phyloP scores from a whole-genome alignment of 2,113 vertebrate species.

The Bufo bufo region DNA sequence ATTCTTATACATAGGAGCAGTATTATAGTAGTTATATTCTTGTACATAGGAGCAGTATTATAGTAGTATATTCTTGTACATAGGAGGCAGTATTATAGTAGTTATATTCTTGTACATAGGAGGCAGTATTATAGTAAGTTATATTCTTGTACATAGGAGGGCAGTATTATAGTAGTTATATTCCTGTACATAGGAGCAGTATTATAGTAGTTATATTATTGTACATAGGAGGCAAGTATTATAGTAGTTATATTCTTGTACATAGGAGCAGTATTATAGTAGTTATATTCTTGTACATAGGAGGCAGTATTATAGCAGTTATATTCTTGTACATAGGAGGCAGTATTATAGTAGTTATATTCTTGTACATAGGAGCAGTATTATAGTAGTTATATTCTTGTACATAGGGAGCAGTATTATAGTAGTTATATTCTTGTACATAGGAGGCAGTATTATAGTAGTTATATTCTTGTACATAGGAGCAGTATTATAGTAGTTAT shows the following conservation, averaged over 20 bases:
- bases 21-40: slow-evolving; percentile 25
- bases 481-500: background rate
- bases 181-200: too few species aligned
- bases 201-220: too few species aligned
- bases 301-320: background rate
- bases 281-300: slow-evolving; percentile 13
- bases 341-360: slow-evolving; percentile 4
- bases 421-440: background rate
- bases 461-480: background rate
- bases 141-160: slow-evolving; percentile 15
- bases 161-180: too few species aligned
- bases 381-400: slow-evolving; percentile 11
- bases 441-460: slow-evolving; percentile 3
- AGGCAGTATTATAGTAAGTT: slow-evolving; percentile 11
- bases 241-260: slow-evolving; percentile 21
- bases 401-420: background rate
- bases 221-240: too few species aligned
- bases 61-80: too few species aligned
- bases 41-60: background rate
- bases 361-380: background rate
- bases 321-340: slow-evolving; percentile 4
- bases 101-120: slow-evolving; percentile 5
- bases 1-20: slow-evolving; percentile 7
- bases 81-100: background rate
- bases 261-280: slow-evolving; percentile 12